Percentiles rank a stretch among this genome's conserved stretches.
Conservation (phyloP, 2,888 invertebrate genomes). For the Mythimna lalbum region DNA sequence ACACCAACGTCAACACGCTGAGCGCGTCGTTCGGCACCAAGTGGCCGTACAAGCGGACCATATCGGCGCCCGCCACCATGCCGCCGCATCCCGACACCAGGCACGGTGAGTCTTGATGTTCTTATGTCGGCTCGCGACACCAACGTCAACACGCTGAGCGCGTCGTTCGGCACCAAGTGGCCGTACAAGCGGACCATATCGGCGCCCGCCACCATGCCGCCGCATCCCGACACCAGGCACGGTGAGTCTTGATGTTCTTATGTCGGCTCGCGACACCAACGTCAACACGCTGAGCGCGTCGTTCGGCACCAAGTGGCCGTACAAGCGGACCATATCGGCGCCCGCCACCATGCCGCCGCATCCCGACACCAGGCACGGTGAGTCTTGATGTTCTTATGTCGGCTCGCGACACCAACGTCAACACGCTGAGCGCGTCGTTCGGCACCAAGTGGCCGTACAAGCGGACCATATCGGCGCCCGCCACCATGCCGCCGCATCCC, state of each 20-base stretch:
- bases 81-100: constrained; percentile 85
- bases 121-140: constrained; percentile 86
- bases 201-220: constrained; percentile 96
- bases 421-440: constrained; percentile 96
- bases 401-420: constrained; percentile 69
- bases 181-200: constrained; percentile 98
- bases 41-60: constrained; percentile 98
- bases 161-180: constrained; percentile 97
- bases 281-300: constrained; percentile 95
- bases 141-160: constrained; percentile 93
- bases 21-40: constrained; percentile 97
- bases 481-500: constrained; percentile 92
- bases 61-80: constrained; percentile 97
- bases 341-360: constrained; percentile 95
- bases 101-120: constrained; percentile 31
- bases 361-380: constrained; percentile 51
- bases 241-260: constrained; percentile 13
- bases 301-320: constrained; percentile 98
- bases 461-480: constrained; percentile 98
- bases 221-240: constrained; percentile 71
- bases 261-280: constrained; percentile 84
- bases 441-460: constrained; percentile 99
- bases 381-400: constrained; percentile 86
- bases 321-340: constrained; percentile 98
- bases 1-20: constrained; percentile 91